A percentile compares a stretch with the other conserved stretches of the same genome.
phyloP scores from a whole-genome alignment of 2,113 vertebrate species.

The Rousettus leschenaultii region DNA sequence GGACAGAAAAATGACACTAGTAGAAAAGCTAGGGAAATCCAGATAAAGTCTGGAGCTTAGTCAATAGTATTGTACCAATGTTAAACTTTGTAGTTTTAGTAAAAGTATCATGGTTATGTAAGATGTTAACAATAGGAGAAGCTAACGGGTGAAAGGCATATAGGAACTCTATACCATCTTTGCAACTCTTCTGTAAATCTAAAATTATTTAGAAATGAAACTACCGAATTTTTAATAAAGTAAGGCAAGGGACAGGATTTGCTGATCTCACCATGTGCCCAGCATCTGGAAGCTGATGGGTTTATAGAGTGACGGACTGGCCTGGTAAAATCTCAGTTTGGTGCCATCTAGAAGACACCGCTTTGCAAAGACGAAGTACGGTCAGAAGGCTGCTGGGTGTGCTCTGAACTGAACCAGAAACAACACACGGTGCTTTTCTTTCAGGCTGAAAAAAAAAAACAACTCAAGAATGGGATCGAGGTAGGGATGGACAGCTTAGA shows the following conservation, averaged over 20 bases:
- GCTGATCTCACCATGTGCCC: background rate
- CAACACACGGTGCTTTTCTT: background rate
- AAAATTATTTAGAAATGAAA: constrained; percentile 27
- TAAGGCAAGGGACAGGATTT: background rate
- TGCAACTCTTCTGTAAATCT: background rate
- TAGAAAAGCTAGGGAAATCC: background rate
- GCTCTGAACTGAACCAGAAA: background rate
- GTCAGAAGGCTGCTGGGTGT: background rate
- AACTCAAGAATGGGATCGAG: background rate
- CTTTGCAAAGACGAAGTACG: background rate
- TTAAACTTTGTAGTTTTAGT: background rate
- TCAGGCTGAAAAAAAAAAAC: background rate
- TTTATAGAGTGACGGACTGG: background rate
- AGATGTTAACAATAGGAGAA: background rate
- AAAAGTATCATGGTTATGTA: background rate
- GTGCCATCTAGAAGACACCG: background rate
- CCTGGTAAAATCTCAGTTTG: background rate
- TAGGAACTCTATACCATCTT: background rate
- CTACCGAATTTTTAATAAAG: background rate
- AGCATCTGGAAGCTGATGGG: background rate
- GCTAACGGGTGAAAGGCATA: background rate
- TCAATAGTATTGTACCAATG: background rate
- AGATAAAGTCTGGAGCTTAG: background rate
- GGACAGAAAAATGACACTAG: background rate
- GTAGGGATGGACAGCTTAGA: background rate